Percentiles rank a stretch among this genome's conserved stretches.
Evolutionary conservation across 2,797 vertebrate genomes (phyloP).

Genomic region (Cetoscarus ocellatus): DNA sequence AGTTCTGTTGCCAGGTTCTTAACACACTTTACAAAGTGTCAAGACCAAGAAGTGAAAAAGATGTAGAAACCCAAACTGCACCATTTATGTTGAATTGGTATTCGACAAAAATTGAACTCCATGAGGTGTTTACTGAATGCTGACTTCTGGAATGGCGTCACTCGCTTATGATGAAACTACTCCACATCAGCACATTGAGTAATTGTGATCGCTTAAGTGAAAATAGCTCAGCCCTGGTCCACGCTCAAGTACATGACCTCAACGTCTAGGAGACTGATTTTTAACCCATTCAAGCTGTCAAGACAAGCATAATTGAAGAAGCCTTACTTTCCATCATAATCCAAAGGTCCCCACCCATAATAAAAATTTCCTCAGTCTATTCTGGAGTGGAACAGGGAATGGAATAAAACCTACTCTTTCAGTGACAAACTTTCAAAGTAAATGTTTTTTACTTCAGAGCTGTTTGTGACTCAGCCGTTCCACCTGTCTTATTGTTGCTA

Average conservation of each 20-base stretch:
- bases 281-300: background rate
- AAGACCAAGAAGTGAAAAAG: no score
- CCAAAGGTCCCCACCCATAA: background rate
- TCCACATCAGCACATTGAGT: no score
- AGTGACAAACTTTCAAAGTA: background rate
- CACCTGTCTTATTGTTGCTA: conserved; percentile 13
- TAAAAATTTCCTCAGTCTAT: background rate
- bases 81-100: no score
- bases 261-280: background rate
- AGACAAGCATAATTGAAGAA: background rate
- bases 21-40: no score
- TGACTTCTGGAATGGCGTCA: no score
- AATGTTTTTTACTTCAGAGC: background rate
- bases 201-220: no score
- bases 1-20: no score
- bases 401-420: background rate
- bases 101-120: no score
- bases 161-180: no score
- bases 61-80: no score
- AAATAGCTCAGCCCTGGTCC: no score
- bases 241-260: background rate
- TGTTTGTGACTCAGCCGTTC: background rate
- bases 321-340: background rate
- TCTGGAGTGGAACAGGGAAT: background rate
- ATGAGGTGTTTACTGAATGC: no score